These are phyloP conservation scores for Eupithecia centaureata DNA, from an alignment of 2,888 invertebrate genomes.

Conservation along the genomic window DNA sequence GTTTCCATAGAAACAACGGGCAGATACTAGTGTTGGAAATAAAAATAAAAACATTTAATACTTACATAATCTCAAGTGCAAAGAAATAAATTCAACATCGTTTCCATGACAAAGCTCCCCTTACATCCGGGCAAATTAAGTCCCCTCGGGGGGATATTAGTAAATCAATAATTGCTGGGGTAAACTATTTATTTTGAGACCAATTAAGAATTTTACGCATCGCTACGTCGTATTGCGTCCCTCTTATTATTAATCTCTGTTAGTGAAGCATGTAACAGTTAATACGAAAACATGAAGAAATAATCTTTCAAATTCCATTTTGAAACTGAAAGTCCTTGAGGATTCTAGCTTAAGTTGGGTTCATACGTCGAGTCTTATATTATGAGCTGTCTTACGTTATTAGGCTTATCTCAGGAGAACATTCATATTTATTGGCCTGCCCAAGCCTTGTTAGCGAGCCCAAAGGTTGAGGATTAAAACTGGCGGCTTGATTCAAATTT, in stretches of 20 bases:
- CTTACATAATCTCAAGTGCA: neutral
- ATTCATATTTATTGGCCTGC: slow-evolving; percentile 11
- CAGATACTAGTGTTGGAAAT: no score
- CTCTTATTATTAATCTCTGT: neutral
- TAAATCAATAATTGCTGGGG: slow-evolving; percentile 53
- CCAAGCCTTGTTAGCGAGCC: neutral
- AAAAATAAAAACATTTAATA: neutral
- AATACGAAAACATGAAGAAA: neutral
- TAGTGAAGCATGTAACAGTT: neutral
- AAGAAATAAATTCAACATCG: slow-evolving; percentile 2
- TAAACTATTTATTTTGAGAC: slow-evolving; percentile 53
- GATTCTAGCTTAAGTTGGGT: slow-evolving; percentile 26
- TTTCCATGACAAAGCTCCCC: slow-evolving; percentile 8
- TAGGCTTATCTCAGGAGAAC: slow-evolving; percentile 65
- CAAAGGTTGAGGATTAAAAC: neutral
- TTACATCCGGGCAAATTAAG: slow-evolving; percentile 36
- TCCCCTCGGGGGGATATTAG: slow-evolving; percentile 43
- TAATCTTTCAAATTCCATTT: slow-evolving; percentile 29
- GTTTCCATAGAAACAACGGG: no score
- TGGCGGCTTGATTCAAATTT: neutral
- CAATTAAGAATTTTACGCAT: slow-evolving; percentile 52
- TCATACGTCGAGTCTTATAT: slow-evolving; percentile 56
- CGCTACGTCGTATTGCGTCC: slow-evolving; percentile 3
- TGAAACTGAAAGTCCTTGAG: slow-evolving; percentile 24
- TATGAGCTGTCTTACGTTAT: slow-evolving; percentile 49